These are phyloP conservation scores for Zaprionus kolodkinae DNA, from an alignment of 1,140 invertebrate genomes.

Conservation along the genomic window DNA sequence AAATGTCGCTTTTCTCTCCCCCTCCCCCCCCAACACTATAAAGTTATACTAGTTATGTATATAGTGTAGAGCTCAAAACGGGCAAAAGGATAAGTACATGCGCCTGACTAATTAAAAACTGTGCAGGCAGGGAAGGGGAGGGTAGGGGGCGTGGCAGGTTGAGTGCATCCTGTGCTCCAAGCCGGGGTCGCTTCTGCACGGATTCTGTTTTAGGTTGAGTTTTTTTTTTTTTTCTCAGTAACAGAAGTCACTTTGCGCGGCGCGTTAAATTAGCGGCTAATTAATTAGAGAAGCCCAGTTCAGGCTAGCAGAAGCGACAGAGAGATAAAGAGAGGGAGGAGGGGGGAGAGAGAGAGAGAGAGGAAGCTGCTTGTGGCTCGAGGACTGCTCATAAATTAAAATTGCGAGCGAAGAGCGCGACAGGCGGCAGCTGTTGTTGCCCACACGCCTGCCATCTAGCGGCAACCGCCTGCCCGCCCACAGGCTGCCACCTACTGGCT, in stretches of 20 bases:
- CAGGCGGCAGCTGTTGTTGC: background rate
- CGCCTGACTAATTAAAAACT: conserved; percentile 1
- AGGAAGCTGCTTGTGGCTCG: conserved; percentile 23
- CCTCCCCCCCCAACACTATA: background rate
- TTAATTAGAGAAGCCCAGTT: conserved; percentile 69
- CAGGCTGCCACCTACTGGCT: too few relatives aligned
- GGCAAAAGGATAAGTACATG: background rate
- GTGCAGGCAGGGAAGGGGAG: too few relatives aligned
- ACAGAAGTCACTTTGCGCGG: conserved; percentile 41
- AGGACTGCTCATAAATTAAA: conserved; percentile 51
- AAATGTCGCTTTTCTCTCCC: background rate
- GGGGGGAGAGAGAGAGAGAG: background rate
- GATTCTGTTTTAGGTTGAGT: conserved; percentile 58
- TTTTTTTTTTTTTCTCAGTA: background rate
- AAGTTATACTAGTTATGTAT: background rate
- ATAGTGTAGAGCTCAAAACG: conserved; percentile 1
- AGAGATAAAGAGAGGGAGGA: background rate
- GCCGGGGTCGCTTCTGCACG: conserved; percentile 34
- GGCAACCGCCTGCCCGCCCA: background rate
- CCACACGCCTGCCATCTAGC: background rate
- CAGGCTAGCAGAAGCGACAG: background rate
- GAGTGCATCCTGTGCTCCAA: too few relatives aligned
- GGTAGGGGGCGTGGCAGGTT: too few relatives aligned
- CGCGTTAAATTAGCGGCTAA: conserved; percentile 79
- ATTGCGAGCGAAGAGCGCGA: conserved; percentile 31